Conservation (phyloP, 2,888 invertebrate genomes). For the Stenotaenia linearis region DNA sequence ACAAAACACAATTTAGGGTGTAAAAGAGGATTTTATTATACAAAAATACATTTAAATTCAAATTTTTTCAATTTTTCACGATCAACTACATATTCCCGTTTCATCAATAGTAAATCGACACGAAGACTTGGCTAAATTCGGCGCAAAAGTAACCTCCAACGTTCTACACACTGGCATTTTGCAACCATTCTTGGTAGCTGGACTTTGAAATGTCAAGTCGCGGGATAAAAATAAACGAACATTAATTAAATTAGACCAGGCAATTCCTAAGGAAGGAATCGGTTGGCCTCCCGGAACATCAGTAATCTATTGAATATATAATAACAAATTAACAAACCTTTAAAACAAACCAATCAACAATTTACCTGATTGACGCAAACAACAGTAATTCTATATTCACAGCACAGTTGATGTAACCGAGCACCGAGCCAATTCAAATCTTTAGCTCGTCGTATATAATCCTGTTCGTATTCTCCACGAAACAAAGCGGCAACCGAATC, state of each 20-base stretch:
- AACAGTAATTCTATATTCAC: constrained; percentile 55
- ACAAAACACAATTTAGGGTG: too few relatives aligned
- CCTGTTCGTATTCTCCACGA: constrained; percentile 55
- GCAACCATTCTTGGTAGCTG: not conserved
- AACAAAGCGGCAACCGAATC: constrained; percentile 71
- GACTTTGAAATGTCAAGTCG: not conserved
- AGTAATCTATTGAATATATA: not conserved
- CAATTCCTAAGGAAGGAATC: constrained; percentile 44
- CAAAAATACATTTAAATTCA: too few relatives aligned
- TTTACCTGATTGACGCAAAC: constrained; percentile 68
- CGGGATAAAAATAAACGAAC: constrained; percentile 43
- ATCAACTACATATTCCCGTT: too few relatives aligned
- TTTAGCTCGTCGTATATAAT: constrained; percentile 53
- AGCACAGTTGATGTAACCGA: constrained; percentile 55
- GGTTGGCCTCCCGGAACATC: not conserved
- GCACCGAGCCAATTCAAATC: constrained; percentile 56
- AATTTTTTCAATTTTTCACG: too few relatives aligned
- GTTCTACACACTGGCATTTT: constrained; percentile 10
- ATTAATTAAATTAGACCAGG: constrained; percentile 46
- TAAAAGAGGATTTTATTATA: too few relatives aligned
- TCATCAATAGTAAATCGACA: constrained; percentile 10
- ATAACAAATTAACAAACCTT: not conserved
- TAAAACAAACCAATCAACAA: not conserved
- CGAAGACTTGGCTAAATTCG: not conserved
- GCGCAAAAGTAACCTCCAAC: constrained; percentile 17